Evolutionary conservation across 1,140 invertebrate species (phyloP).

Genomic region (Drosophila teissieri): DNA sequence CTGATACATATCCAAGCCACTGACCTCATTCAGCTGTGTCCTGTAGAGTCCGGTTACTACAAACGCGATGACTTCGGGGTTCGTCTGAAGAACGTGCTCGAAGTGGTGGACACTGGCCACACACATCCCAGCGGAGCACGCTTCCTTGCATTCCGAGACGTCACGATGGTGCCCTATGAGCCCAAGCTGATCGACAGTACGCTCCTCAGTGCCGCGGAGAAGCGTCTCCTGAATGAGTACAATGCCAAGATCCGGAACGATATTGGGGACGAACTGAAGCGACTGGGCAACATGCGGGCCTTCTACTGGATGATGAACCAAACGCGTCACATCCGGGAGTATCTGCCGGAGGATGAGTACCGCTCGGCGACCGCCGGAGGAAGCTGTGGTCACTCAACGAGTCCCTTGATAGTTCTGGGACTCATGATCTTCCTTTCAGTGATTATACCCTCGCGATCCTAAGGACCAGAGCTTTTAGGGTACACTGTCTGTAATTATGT

Average conservation of each 20-base stretch:
- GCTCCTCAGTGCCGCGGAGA: conserved; percentile 91
- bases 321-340: conserved; percentile 88
- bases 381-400: conserved; percentile 1
- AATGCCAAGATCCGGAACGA: conserved; percentile 89
- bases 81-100: conserved; percentile 95
- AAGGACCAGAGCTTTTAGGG: conserved; percentile 14
- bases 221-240: conserved; percentile 91
- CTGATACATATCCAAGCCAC: neutral
- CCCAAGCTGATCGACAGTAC: conserved; percentile 93
- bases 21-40: conserved; percentile 23
- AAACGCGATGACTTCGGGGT: conserved; percentile 95
- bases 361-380: conserved; percentile 54
- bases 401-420: conserved; percentile 7
- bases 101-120: conserved; percentile 89
- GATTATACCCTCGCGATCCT: conserved; percentile 10
- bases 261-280: conserved; percentile 90
- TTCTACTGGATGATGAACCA: conserved; percentile 93
- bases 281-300: conserved; percentile 88
- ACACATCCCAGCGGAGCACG: conserved; percentile 84
- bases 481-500: conserved; percentile 48
- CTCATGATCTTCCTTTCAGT: conserved; percentile 26
- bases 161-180: conserved; percentile 97
- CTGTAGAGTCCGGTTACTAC: conserved; percentile 91
- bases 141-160: conserved; percentile 91
- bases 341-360: conserved; percentile 79